A percentile compares a stretch with the other conserved stretches of the same genome.
phyloP scores from a whole-genome alignment of 1,140 invertebrate species.

The Papilio helenus region DNA sequence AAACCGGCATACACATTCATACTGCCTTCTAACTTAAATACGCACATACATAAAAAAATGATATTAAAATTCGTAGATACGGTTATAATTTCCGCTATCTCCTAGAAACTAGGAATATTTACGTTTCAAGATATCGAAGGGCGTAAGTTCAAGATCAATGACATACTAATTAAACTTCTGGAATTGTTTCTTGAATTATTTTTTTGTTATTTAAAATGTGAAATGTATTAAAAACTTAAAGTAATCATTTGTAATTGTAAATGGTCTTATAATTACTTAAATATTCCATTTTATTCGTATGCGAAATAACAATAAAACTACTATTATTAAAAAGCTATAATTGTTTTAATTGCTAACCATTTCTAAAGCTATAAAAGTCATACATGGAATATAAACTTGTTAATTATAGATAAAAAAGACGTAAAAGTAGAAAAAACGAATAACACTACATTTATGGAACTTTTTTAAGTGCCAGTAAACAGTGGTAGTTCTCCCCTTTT shows the following conservation, averaged over 20 bases:
- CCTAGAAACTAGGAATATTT: slow-evolving; percentile 8
- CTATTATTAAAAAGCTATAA: not conserved
- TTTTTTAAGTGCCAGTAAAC: no score
- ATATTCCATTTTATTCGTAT: not conserved
- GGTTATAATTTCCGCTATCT: not conserved
- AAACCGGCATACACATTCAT: no score
- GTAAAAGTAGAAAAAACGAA: not conserved
- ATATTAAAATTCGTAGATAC: not conserved
- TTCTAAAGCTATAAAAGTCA: not conserved
- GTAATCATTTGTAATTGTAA: no score
- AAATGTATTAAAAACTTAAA: no score
- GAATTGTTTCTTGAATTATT: not conserved
- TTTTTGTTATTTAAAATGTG: no score
- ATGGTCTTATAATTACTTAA: no score
- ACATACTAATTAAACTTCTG: not conserved
- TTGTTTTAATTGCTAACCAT: not conserved
- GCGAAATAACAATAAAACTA: not conserved
- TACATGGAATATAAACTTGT: not conserved
- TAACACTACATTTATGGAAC: no score
- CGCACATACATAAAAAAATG: not conserved
- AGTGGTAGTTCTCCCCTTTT: no score
- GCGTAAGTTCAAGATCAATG: not conserved
- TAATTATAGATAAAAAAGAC: not conserved
- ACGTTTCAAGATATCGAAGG: slow-evolving; percentile 4
- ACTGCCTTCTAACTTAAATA: not conserved